Conservation (phyloP, 2,113 vertebrate genomes). For the Acanthisitta chloris region DNA sequence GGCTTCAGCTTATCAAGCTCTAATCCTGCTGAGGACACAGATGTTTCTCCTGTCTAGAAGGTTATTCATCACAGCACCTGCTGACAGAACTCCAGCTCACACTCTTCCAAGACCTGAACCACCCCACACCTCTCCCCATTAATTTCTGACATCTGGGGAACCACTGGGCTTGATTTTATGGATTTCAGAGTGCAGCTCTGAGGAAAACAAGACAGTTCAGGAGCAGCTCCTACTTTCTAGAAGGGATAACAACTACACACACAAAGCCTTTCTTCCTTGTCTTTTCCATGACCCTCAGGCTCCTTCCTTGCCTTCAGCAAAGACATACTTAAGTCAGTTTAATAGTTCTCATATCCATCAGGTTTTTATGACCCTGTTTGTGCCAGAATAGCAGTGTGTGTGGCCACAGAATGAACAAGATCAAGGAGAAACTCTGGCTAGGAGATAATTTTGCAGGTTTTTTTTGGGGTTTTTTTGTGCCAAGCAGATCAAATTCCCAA, state of each 20-base stretch:
- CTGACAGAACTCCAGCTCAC: neutral
- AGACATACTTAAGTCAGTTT: neutral
- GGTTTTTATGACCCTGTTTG: neutral
- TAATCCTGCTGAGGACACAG: neutral
- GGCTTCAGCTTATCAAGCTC: neutral
- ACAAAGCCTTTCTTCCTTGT: neutral
- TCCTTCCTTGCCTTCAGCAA: neutral
- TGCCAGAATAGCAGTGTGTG: constrained; percentile 20
- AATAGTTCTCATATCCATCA: constrained; percentile 2
- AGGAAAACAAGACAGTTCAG: neutral
- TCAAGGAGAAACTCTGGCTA: neutral
- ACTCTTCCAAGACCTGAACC: neutral
- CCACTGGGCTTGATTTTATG: neutral
- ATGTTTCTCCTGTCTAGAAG: neutral
- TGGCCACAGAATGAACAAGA: neutral
- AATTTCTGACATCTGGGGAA: neutral
- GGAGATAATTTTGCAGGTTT: neutral
- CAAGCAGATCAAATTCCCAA: neutral
- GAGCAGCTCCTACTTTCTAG: neutral
- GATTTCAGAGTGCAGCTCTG: neutral
- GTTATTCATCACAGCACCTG: neutral
- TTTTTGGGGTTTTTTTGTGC: neutral
- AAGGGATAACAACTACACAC: neutral
- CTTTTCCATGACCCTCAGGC: neutral
- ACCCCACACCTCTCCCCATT: accelerated